Conservation (phyloP, 2,113 vertebrate species). For the Mus musculus region DNA sequence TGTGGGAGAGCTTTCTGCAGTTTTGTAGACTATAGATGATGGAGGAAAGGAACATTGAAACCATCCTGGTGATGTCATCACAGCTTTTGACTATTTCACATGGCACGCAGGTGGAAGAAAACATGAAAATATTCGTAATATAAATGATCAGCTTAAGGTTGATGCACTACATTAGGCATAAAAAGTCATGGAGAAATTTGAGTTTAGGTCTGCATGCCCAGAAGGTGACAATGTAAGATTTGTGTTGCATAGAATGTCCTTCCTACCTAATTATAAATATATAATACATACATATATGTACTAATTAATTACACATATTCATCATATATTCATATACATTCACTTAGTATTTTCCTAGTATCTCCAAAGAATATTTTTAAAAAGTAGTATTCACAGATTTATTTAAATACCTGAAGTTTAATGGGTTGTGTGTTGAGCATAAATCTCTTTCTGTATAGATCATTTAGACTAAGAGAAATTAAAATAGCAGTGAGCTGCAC, state of each 20-base stretch:
- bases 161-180: neutral
- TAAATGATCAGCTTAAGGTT: neutral
- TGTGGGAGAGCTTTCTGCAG: neutral
- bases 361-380: conserved; percentile 40
- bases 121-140: neutral
- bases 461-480: conserved; percentile 60
- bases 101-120: neutral
- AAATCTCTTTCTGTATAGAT: conserved; percentile 38
- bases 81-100: neutral
- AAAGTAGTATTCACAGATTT: conserved; percentile 59
- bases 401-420: conserved; percentile 66
- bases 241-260: neutral
- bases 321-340: neutral
- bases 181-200: neutral
- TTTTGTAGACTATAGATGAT: neutral
- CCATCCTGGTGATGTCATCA: fast-evolving
- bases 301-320: too few species aligned
- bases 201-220: neutral
- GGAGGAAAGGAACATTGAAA: neutral
- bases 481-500: neutral
- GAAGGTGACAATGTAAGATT: neutral
- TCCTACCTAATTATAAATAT: neutral
- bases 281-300: neutral
- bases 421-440: conserved; percentile 42
- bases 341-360: conserved; percentile 28